These are phyloP conservation scores for Laupala kohalensis DNA, from an alignment of 1,140 invertebrate species.

Conservation along the genomic window DNA sequence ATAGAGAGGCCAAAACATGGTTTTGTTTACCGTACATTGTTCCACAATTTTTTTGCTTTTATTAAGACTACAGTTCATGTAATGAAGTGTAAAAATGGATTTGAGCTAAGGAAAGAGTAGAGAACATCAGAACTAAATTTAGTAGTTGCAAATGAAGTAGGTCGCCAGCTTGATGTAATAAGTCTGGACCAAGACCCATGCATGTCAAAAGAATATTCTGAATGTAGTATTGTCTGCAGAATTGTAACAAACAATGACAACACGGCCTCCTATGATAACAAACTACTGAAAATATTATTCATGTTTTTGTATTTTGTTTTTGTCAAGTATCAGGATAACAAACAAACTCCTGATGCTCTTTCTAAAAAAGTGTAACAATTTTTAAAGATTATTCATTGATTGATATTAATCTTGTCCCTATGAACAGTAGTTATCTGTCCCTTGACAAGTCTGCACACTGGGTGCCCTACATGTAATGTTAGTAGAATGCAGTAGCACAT, in stretches of 20 bases:
- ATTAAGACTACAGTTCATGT: background rate
- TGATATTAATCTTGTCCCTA: background rate
- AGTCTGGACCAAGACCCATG: background rate
- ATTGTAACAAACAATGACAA: slow-evolving; percentile 16
- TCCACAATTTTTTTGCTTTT: background rate
- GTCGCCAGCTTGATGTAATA: background rate
- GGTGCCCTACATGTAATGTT: background rate
- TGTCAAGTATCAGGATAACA: slow-evolving; percentile 13
- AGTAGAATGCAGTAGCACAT: slow-evolving; percentile 1
- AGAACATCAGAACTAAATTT: background rate
- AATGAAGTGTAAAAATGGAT: background rate
- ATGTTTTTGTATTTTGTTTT: slow-evolving; percentile 11
- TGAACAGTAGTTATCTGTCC: background rate
- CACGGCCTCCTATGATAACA: slow-evolving; percentile 15
- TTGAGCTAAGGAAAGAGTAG: background rate
- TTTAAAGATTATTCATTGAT: background rate
- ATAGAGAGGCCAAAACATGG: background rate
- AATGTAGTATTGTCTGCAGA: slow-evolving; percentile 16
- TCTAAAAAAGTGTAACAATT: slow-evolving; percentile 12
- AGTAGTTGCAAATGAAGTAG: background rate
- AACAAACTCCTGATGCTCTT: slow-evolving; percentile 12
- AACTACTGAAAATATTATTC: slow-evolving; percentile 11
- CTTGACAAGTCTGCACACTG: background rate
- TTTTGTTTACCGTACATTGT: background rate
- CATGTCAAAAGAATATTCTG: slow-evolving; percentile 4